Percentiles rank a stretch among this genome's conserved stretches.
phyloP scores from a whole-genome alignment of 2,888 invertebrate genomes.

The Lasiommata megera region DNA sequence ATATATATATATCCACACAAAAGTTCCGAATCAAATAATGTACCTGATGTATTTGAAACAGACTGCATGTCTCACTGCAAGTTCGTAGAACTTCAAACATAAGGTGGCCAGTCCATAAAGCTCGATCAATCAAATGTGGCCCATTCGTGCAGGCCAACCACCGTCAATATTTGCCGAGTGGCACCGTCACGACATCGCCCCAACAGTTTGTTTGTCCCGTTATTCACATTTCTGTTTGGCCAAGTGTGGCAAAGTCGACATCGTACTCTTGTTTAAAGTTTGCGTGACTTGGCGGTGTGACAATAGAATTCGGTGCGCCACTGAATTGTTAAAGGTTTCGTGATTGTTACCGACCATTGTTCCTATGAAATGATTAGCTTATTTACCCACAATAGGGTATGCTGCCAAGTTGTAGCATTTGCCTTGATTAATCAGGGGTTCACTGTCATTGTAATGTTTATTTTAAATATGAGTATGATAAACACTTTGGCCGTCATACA shows the following conservation, averaged over 20 bases:
- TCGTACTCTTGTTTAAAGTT: conserved; percentile 48
- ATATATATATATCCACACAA: too few relatives aligned
- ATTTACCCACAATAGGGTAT: background rate
- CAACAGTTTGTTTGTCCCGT: conserved; percentile 61
- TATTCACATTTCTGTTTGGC: conserved; percentile 71
- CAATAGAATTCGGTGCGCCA: conserved; percentile 54
- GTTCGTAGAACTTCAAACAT: conserved; percentile 25
- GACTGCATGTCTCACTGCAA: conserved; percentile 11
- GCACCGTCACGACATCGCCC: conserved; percentile 59
- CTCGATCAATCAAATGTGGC: conserved; percentile 75
- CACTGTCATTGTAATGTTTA: background rate
- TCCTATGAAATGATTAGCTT: conserved; percentile 22
- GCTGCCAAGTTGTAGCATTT: background rate
- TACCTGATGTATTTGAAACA: background rate
- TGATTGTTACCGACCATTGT: conserved; percentile 25
- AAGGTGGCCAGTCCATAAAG: conserved; percentile 48
- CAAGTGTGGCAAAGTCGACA: conserved; percentile 38
- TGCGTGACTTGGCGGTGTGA: conserved; percentile 65
- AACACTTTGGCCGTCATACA: too few relatives aligned
- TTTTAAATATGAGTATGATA: too few relatives aligned
- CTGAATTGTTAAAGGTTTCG: conserved; percentile 44
- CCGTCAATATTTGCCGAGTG: conserved; percentile 68
- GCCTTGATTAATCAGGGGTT: background rate
- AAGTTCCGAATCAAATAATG: too few relatives aligned
- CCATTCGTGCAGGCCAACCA: conserved; percentile 56